phyloP scores from a whole-genome alignment of 2,888 invertebrate species.

The Peribatodes rhomboidaria region DNA sequence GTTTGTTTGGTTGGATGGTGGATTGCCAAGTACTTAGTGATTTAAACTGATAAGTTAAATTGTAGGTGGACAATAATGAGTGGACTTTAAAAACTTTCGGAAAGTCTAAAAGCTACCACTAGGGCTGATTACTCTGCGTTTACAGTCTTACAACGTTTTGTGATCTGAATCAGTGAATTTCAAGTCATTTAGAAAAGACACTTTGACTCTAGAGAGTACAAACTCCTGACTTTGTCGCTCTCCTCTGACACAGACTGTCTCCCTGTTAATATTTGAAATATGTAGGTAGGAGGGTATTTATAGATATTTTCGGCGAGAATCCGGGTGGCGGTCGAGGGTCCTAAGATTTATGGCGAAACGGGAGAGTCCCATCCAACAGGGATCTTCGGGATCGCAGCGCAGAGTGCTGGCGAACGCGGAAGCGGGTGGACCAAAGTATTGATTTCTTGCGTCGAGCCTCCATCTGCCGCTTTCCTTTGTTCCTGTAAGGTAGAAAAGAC shows the following conservation, averaged over 20 bases:
- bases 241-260: slow-evolving; percentile 50
- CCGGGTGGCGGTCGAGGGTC: slow-evolving; percentile 86
- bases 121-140: too few species aligned
- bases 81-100: too few species aligned
- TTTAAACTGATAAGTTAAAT: neutral
- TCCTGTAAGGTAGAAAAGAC: slow-evolving; percentile 8
- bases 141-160: too few species aligned
- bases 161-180: neutral
- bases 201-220: slow-evolving; percentile 42
- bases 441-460: slow-evolving; percentile 29
- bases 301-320: slow-evolving; percentile 85
- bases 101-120: too few species aligned
- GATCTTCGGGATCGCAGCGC: slow-evolving; percentile 65
- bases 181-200: neutral
- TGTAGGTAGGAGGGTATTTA: slow-evolving; percentile 83
- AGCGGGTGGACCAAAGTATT: slow-evolving; percentile 32
- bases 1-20: neutral
- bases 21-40: neutral
- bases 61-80: too few species aligned
- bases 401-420: slow-evolving; percentile 50
- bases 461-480: slow-evolving; percentile 34
- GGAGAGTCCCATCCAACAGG: slow-evolving; percentile 85
- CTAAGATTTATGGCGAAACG: slow-evolving; percentile 85
- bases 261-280: slow-evolving; percentile 84
- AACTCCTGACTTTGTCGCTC: slow-evolving; percentile 66